Conservation (phyloP, 1,140 invertebrate species). For the Brachionus calyciflorus region DNA sequence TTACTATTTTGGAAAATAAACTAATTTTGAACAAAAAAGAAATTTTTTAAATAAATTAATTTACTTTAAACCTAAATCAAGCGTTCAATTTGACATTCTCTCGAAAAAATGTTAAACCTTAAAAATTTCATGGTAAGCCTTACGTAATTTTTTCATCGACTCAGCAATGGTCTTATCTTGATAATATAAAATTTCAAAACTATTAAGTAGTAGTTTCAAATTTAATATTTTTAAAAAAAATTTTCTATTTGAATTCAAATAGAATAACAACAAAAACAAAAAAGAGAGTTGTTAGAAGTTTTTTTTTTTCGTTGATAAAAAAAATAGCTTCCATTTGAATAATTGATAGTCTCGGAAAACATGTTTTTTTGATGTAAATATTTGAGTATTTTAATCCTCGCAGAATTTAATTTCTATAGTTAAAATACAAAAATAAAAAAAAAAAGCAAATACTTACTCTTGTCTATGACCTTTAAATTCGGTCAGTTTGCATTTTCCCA, state of each 20-base stretch:
- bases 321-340: too few relatives aligned
- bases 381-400: too few relatives aligned
- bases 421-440: not conserved
- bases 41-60: too few relatives aligned
- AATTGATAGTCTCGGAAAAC: too few relatives aligned
- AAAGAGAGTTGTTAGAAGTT: too few relatives aligned
- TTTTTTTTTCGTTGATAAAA: too few relatives aligned
- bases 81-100: conserved; percentile 16
- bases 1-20: too few relatives aligned
- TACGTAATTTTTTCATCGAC: not conserved
- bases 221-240: not conserved
- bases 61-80: not conserved
- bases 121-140: conserved; percentile 12
- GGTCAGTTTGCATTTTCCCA: conserved; percentile 27
- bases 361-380: too few relatives aligned
- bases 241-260: too few relatives aligned
- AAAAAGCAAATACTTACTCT: conserved; percentile 29
- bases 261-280: too few relatives aligned
- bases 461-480: conserved; percentile 32
- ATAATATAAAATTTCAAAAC: not conserved
- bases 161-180: not conserved
- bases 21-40: too few relatives aligned
- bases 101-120: conserved; percentile 14
- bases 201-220: too few relatives aligned
- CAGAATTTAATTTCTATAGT: not conserved